phyloP scores from a whole-genome alignment of 2,113 vertebrate genomes.

The Carassius auratus region DNA sequence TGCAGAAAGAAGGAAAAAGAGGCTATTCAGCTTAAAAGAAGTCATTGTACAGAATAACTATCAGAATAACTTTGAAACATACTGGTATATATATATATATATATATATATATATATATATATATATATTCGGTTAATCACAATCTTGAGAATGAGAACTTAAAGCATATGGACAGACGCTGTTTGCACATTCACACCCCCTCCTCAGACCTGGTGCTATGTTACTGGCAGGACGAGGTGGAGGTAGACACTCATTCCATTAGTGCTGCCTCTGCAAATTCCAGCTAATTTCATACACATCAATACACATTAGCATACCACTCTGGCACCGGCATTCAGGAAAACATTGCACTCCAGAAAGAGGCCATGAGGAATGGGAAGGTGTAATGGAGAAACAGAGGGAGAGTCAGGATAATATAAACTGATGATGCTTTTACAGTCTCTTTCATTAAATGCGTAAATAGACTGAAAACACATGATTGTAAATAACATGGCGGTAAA shows the following conservation, averaged over 20 bases:
- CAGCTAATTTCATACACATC: conserved; percentile 54
- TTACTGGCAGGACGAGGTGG: not conserved
- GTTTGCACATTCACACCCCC: not conserved
- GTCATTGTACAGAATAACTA: too few relatives aligned
- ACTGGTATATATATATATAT: too few relatives aligned
- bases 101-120: too few relatives aligned
- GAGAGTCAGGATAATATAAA: conserved; percentile 71
- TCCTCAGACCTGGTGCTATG: not conserved
- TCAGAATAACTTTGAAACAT: not conserved
- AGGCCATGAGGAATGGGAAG: conserved; percentile 20
- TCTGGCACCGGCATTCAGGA: conserved; percentile 27
- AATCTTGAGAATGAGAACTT: not conserved
- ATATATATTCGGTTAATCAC: not conserved
- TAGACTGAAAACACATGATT: conserved; percentile 71
- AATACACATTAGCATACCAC: conserved; percentile 51
- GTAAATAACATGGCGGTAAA: conserved; percentile 73
- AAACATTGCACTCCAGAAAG: conserved; percentile 30
- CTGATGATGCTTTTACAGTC: conserved; percentile 72
- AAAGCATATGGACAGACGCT: conserved; percentile 1
- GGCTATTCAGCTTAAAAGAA: too few relatives aligned
- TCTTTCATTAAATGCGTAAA: conserved; percentile 75
- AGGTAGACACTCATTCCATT: conserved; percentile 50
- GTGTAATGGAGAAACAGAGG: conserved; percentile 18
- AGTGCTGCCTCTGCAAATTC: conserved; percentile 48
- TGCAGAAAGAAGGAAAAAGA: too few relatives aligned